Percentiles rank a stretch among this genome's conserved stretches.
Conservation (phyloP, 2,113 vertebrate species). For the Neolamprologus hecqui region DNA sequence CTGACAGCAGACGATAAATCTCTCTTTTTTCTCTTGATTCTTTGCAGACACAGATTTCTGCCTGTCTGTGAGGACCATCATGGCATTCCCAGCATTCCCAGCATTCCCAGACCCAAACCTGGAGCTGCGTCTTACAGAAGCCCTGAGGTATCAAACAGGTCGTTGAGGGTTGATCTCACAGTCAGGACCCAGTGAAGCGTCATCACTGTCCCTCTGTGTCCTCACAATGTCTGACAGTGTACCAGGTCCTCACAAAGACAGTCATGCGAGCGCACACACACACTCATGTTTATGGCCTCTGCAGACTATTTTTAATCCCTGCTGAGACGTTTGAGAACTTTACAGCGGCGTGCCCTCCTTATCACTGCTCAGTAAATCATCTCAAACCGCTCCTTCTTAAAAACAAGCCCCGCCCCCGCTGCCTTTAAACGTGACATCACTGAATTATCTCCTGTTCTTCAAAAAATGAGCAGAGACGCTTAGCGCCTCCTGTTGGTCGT, state of each 20-base stretch:
- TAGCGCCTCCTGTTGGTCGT: not conserved
- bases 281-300: not conserved
- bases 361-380: not conserved
- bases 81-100: not conserved
- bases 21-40: not conserved
- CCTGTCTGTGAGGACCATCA: not conserved
- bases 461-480: not conserved
- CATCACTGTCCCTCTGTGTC: not conserved
- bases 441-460: not conserved
- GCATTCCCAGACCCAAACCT: not conserved
- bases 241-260: not conserved
- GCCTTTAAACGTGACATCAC: not conserved
- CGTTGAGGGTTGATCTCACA: not conserved
- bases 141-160: fast-evolving
- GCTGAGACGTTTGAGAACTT: not conserved
- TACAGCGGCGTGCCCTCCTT: not conserved
- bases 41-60: not conserved
- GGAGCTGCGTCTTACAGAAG: not conserved
- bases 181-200: not conserved
- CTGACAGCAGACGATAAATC: not conserved
- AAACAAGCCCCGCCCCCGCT: not conserved
- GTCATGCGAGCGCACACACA: not conserved
- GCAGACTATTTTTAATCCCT: not conserved
- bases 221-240: not conserved
- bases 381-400: not conserved